Evolutionary conservation across 2,113 vertebrate genomes (phyloP).

Genomic region (Callionymus lyra): DNA sequence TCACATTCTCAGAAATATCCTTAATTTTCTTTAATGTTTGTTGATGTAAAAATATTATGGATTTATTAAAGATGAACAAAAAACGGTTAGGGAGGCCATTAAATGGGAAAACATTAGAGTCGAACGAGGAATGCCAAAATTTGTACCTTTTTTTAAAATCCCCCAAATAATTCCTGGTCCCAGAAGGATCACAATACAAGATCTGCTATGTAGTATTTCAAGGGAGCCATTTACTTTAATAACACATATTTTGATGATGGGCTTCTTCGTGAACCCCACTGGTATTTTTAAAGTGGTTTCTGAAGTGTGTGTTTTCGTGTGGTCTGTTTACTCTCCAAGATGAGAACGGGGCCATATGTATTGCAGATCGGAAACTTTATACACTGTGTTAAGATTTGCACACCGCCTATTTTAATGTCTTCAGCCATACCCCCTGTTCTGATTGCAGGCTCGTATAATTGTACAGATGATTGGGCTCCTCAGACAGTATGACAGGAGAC

Average conservation of each 20-base stretch:
- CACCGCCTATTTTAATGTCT: conserved; percentile 50
- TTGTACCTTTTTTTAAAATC: no score
- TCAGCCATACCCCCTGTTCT: conserved; percentile 35
- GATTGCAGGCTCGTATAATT: conserved; percentile 56
- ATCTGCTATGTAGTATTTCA: conserved; percentile 19
- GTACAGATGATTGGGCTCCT: conserved; percentile 50
- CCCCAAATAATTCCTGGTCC: conserved; percentile 1
- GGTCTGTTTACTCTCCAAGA: conserved; percentile 51
- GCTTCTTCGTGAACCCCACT: conserved; percentile 37
- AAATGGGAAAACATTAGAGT: no score
- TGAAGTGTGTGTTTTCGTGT: conserved; percentile 48
- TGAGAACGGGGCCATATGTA: conserved; percentile 37
- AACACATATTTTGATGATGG: conserved; percentile 32
- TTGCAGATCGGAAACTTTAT: conserved; percentile 48
- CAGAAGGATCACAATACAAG: conserved; percentile 10
- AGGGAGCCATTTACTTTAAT: conserved; percentile 35
- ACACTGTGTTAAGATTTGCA: conserved; percentile 47
- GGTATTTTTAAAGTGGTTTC: conserved; percentile 49
- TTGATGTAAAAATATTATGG: no score
- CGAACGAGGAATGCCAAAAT: no score
- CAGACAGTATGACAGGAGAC: conserved; percentile 43
- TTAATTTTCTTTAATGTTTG: no score
- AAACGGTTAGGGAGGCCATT: no score
- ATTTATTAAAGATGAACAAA: no score
- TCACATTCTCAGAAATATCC: no score